phyloP scores from a whole-genome alignment of 2,797 vertebrate species.

The Tangara arthus region DNA sequence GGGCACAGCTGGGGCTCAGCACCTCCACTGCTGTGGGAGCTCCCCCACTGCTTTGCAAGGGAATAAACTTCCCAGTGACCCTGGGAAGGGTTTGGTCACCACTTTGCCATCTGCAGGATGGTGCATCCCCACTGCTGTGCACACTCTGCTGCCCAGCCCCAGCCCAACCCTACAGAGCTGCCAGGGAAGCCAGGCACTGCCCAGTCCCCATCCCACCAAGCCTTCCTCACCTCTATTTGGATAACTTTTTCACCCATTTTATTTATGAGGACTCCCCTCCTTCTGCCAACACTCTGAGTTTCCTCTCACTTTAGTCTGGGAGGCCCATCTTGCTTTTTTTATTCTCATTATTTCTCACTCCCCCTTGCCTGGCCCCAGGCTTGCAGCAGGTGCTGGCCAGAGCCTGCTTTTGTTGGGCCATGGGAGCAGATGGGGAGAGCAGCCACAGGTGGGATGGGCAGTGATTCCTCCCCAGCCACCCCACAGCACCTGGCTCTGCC shows the following conservation, averaged over 20 bases:
- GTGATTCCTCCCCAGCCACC: background rate
- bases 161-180: background rate
- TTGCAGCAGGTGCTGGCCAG: constrained; percentile 5
- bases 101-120: background rate
- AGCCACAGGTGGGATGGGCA: background rate
- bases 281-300: constrained; percentile 29
- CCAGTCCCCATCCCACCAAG: background rate
- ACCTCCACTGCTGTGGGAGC: fast-evolving
- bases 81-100: background rate
- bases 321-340: background rate
- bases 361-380: constrained; percentile 13
- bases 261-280: constrained; percentile 41
- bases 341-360: background rate
- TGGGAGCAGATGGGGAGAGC: constrained; percentile 15
- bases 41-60: background rate
- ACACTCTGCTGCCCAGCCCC: background rate
- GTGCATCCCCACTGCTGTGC: background rate
- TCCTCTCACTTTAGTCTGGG: constrained; percentile 25
- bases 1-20: background rate
- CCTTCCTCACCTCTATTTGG: constrained; percentile 49
- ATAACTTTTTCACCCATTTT: constrained; percentile 58
- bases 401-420: constrained; percentile 38
- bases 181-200: background rate
- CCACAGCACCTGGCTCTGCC: fast-evolving
- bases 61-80: background rate